Conservation (phyloP, 2,888 invertebrate species). For the Eurytoma adleriae region DNA sequence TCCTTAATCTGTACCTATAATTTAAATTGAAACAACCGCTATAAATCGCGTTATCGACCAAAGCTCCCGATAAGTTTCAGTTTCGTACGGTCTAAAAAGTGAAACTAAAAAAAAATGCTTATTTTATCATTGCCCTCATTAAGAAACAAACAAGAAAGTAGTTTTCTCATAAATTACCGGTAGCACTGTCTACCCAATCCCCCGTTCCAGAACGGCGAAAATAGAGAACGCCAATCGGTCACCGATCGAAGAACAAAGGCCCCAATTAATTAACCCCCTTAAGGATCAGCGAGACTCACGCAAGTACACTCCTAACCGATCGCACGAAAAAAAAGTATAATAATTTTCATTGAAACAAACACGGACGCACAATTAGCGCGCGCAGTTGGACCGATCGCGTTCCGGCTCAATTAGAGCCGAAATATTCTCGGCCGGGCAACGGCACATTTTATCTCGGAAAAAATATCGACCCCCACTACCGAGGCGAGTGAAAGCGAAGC, state of each 20-base stretch:
- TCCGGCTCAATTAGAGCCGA: constrained; percentile 45
- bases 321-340: background rate
- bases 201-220: too few relatives aligned
- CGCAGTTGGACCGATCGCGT: background rate
- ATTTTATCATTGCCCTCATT: too few relatives aligned
- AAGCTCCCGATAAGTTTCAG: too few relatives aligned
- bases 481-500: constrained; percentile 37
- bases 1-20: too few relatives aligned
- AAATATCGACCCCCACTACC: constrained; percentile 29
- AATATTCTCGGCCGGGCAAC: constrained; percentile 10
- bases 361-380: constrained; percentile 32
- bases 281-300: constrained; percentile 15
- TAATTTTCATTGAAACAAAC: constrained; percentile 40
- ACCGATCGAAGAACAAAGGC: constrained; percentile 3
- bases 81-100: too few relatives aligned
- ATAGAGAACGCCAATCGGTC: background rate
- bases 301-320: background rate
- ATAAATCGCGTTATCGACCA: too few relatives aligned
- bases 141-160: too few relatives aligned
- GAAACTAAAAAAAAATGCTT: too few relatives aligned
- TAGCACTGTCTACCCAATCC: too few relatives aligned
- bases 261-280: constrained; percentile 31
- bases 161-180: too few relatives aligned
- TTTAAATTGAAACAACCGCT: too few relatives aligned
- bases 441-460: constrained; percentile 39